Evolutionary conservation across 1,140 invertebrate genomes (phyloP).

Genomic region (Lepeophtheirus salmonis): DNA sequence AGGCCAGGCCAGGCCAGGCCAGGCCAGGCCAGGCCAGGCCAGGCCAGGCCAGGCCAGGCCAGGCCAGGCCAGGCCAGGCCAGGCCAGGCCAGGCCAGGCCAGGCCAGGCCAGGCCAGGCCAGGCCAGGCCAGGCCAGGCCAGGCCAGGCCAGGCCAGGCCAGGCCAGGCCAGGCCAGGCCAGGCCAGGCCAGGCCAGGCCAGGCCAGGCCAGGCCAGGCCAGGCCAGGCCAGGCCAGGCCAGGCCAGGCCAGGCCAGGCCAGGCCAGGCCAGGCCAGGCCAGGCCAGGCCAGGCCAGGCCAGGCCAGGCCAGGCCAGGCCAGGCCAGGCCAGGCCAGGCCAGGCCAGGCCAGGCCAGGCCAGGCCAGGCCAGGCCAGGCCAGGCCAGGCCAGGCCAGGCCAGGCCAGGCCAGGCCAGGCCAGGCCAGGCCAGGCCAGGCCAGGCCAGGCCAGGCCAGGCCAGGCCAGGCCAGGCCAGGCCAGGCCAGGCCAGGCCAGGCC

Average conservation of each 20-base stretch:
- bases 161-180: constrained; percentile 23
- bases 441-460: constrained; percentile 24
- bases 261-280: constrained; percentile 24
- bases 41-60: constrained; percentile 24
- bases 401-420: constrained; percentile 24
- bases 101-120: constrained; percentile 23
- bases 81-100: constrained; percentile 24
- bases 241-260: constrained; percentile 23
- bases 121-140: constrained; percentile 23
- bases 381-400: constrained; percentile 24
- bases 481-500: constrained; percentile 22
- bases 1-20: constrained; percentile 24
- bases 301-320: constrained; percentile 24
- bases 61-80: constrained; percentile 24
- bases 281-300: constrained; percentile 24
- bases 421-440: constrained; percentile 24
- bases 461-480: constrained; percentile 24
- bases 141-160: constrained; percentile 22
- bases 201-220: constrained; percentile 23
- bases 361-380: constrained; percentile 24
- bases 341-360: constrained; percentile 24
- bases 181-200: constrained; percentile 22
- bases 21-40: constrained; percentile 24
- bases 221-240: constrained; percentile 22
- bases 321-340: constrained; percentile 24